These are phyloP conservation scores for Ephydatia muelleri DNA, from an alignment of 37 sponge, comb jelly and placozoan species.

Conservation along the genomic window DNA sequence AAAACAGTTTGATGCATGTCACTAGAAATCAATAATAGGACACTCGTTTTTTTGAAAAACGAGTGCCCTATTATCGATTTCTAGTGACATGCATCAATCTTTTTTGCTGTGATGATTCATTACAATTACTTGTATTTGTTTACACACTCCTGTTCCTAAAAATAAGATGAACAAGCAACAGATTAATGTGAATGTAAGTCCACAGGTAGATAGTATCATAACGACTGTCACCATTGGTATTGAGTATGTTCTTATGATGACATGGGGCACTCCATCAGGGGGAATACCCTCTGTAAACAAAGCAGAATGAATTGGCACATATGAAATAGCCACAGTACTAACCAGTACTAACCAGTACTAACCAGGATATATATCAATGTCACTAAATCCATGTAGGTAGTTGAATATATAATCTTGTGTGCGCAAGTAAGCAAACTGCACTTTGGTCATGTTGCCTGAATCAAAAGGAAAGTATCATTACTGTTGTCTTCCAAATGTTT, in stretches of 20 bases:
- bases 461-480: neutral
- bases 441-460: neutral
- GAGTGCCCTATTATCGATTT: too few species aligned
- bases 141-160: conserved; percentile 15
- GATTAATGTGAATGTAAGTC: conserved; percentile 5
- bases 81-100: too few species aligned
- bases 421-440: neutral
- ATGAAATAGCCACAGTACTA: neutral
- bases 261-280: conserved; percentile 32
- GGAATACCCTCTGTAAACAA: conserved; percentile 30
- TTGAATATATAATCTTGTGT: neutral
- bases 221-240: conserved; percentile 5
- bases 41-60: too few species aligned
- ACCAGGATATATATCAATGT: neutral
- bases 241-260: neutral
- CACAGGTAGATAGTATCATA: neutral
- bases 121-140: neutral
- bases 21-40: too few species aligned
- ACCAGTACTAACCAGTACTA: neutral
- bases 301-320: neutral
- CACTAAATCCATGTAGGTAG: neutral
- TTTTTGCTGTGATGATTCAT: too few species aligned
- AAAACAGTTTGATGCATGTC: too few species aligned
- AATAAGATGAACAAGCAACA: conserved; percentile 25
- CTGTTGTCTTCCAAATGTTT: neutral